Percentiles rank a stretch among this genome's conserved stretches.
phyloP scores from a whole-genome alignment of 2,113 vertebrate species.

The Hippocampus comes region DNA sequence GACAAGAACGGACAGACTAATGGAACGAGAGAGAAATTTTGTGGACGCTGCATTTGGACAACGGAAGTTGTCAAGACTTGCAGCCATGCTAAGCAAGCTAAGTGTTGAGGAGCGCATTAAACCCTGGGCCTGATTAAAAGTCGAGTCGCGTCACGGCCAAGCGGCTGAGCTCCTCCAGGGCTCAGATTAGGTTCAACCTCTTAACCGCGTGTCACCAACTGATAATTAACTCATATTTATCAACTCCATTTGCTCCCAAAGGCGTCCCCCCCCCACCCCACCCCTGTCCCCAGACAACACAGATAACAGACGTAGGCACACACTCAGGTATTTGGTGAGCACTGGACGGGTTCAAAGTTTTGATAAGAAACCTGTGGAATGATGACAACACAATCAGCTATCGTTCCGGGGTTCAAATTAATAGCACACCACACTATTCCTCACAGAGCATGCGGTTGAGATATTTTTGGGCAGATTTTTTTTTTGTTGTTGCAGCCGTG shows the following conservation, averaged over 20 bases:
- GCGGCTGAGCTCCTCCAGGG: conserved; percentile 43
- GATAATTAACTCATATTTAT: conserved; percentile 65
- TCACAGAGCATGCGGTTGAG: too few species aligned
- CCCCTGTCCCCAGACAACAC: not conserved
- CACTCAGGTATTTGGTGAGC: not conserved
- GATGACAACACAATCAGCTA: conserved; percentile 17
- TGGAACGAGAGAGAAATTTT: too few species aligned
- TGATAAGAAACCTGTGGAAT: conserved; percentile 42
- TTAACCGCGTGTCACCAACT: conserved; percentile 51
- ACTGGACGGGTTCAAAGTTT: conserved; percentile 36
- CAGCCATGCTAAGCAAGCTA: not conserved
- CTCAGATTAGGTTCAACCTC: conserved; percentile 57
- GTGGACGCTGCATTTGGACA: too few species aligned
- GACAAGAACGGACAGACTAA: too few species aligned
- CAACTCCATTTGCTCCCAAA: conserved; percentile 34
- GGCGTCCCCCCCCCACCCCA: conserved; percentile 7
- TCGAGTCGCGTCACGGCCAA: conserved; percentile 37
- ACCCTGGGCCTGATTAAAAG: conserved; percentile 54
- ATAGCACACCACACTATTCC: not conserved
- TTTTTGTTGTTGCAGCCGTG: too few species aligned
- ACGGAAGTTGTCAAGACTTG: too few species aligned
- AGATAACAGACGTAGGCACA: not conserved
- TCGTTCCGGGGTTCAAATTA: conserved; percentile 6
- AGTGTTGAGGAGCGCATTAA: conserved; percentile 39
- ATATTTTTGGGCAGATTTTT: too few species aligned